These are phyloP conservation scores for Okapia johnstoni DNA, from an alignment of 2,113 vertebrate genomes.

Conservation along the genomic window DNA sequence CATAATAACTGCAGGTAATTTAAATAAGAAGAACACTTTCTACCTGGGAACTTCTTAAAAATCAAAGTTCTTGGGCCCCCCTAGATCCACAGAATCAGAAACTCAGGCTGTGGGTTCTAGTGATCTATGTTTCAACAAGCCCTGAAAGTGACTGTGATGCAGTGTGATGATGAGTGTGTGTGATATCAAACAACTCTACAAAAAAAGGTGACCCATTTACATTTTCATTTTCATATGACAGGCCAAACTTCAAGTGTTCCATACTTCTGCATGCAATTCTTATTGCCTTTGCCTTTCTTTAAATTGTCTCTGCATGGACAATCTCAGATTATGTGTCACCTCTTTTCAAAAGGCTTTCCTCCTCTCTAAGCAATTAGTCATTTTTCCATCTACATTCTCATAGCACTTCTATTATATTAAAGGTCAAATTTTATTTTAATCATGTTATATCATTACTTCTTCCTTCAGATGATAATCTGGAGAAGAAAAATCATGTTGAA, in stretches of 20 bases:
- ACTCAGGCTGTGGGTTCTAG: background rate
- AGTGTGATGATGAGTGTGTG: background rate
- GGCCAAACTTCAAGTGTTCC: background rate
- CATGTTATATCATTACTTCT: background rate
- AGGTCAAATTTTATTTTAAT: background rate
- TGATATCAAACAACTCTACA: background rate
- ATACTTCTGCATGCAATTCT: background rate
- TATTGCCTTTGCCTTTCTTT: background rate
- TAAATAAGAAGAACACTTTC: background rate
- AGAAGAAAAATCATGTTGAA: background rate
- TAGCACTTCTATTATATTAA: background rate
- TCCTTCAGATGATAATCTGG: background rate
- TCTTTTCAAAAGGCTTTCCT: background rate
- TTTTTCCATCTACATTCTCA: background rate
- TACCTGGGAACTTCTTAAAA: background rate
- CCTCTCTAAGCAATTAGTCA: slow-evolving; percentile 10
- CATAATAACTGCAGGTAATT: background rate
- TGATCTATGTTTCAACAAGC: background rate
- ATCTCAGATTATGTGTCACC: background rate
- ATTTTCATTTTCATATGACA: background rate
- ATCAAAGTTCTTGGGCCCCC: background rate
- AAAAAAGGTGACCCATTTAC: background rate
- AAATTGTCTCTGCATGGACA: background rate
- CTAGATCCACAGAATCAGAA: background rate
- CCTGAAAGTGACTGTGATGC: background rate